Base-by-base conservation (phyloP, 2,113 vertebrate genomes). In the Illadopsis cleaveri region DNA sequence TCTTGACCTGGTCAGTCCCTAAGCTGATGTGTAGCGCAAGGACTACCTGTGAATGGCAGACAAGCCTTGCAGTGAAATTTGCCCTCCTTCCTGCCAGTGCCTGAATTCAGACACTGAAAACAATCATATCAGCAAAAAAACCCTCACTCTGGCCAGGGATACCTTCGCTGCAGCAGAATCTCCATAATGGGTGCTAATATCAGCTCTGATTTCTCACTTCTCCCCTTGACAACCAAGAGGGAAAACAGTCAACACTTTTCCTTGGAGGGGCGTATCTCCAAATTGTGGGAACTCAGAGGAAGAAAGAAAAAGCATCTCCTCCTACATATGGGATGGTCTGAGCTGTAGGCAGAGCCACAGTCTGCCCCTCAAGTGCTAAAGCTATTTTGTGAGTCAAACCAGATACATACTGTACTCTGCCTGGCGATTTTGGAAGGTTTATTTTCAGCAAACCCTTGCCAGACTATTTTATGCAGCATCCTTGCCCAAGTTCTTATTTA, bases 401-500 rank as follows among this genome's bases (percentile, higher is more conserved):
- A 53, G 40, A 57, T 53, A 84, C 30, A 35, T 28, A n/a, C 27
- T 44, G 14, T 54, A 50, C 5, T 57, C 33, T 89, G 35, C 10
- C 47, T 60, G 37, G 38, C 8, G 15, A 94, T 93, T 97, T 95
- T 64, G 15, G 68, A 78, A 86, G 18, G 51, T 13, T 25, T 79
- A n/a, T 86, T 93, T 79, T 97, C 83, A 95, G 79, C 66, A 95
- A 81, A 95, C 40, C 58, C 70, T 94, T 85, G 40, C 58, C n/a
- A 83, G 76, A 69, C 28, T 90, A 82, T 66, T 95, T 85, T 87
- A 60, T 33, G 11, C 35, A 68, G 14, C 22, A 68, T 85, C 28
- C 65, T 97, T 82, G 48, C 90, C 90, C 89, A 94, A 91, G 70
- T 91, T 64, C 83, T 95, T 97, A 89, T 94, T 93, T 97, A 95